These are phyloP conservation scores for Clupea harengus DNA, from an alignment of 2,113 vertebrate species.

Conservation along the genomic window DNA sequence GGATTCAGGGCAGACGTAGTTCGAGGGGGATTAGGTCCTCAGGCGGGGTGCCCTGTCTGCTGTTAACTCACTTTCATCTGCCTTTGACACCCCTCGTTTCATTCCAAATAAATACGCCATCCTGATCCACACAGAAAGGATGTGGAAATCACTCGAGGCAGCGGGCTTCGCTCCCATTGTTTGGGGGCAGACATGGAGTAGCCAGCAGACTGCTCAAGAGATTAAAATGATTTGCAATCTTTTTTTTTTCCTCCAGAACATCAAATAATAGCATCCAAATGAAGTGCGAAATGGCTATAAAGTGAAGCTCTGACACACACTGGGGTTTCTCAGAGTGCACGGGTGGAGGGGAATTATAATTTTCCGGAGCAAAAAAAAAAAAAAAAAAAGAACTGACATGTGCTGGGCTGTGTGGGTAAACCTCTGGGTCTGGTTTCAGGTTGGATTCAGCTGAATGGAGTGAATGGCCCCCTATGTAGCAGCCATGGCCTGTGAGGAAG, in stretches of 20 bases:
- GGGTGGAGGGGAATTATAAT: neutral
- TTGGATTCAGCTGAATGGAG: conserved; percentile 23
- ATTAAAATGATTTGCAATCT: neutral
- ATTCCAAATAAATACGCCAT: conserved; percentile 20
- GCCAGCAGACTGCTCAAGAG: conserved; percentile 17
- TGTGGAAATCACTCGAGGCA: conserved; percentile 13
- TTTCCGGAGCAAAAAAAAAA: neutral
- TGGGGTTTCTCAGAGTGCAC: neutral
- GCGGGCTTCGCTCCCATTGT: conserved; percentile 12
- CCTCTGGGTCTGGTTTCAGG: conserved; percentile 5
- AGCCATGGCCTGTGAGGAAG: conserved; percentile 56
- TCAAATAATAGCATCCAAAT: conserved; percentile 13
- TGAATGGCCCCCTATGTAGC: conserved; percentile 45
- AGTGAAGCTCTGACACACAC: neutral
- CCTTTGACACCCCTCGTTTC: conserved; percentile 25
- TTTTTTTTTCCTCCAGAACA: neutral
- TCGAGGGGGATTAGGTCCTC: neutral
- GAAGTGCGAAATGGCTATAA: neutral
- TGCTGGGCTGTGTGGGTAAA: neutral
- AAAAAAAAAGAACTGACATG: neutral
- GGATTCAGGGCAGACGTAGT: conserved; percentile 8
- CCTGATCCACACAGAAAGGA: conserved; percentile 20
- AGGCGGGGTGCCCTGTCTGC: neutral
- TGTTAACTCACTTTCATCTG: conserved; percentile 14
- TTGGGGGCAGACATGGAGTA: conserved; percentile 6